phyloP scores from a whole-genome alignment of 1,140 invertebrate genomes.

The Araneus ventricosus region DNA sequence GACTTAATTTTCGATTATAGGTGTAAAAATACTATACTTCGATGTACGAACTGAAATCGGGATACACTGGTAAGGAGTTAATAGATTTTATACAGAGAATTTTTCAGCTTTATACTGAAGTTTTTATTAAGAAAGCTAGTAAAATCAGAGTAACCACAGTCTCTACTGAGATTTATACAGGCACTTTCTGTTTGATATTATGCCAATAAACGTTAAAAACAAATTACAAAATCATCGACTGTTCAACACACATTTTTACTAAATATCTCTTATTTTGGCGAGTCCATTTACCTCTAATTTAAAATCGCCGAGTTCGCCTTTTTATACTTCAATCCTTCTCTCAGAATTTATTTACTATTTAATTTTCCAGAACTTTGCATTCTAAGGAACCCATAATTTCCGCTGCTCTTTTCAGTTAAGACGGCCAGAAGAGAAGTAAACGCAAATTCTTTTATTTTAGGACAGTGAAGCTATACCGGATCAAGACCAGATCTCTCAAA shows the following conservation, averaged over 20 bases:
- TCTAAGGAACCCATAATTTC: neutral
- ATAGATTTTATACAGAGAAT: too few species aligned
- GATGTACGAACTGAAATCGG: too few species aligned
- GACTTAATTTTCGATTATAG: too few species aligned
- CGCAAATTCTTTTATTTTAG: neutral
- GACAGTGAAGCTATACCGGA: neutral
- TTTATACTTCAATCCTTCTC: neutral
- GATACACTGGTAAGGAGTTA: too few species aligned
- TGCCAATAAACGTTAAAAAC: neutral
- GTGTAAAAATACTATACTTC: too few species aligned
- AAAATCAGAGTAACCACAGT: too few species aligned
- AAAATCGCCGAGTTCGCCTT: neutral
- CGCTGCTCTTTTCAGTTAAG: neutral
- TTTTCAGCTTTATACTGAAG: too few species aligned
- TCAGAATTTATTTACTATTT: slow-evolving; percentile 2
- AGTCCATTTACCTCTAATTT: neutral
- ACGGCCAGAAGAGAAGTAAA: neutral
- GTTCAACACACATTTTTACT: neutral
- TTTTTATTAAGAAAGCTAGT: too few species aligned
- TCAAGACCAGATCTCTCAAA: neutral
- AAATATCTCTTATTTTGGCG: too few species aligned
- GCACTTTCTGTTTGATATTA: too few species aligned
- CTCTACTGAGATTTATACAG: too few species aligned
- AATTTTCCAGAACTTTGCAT: neutral
- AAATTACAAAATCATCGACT: neutral